Conservation (phyloP, 2,797 vertebrate genomes). For the Liparis tanakae region DNA sequence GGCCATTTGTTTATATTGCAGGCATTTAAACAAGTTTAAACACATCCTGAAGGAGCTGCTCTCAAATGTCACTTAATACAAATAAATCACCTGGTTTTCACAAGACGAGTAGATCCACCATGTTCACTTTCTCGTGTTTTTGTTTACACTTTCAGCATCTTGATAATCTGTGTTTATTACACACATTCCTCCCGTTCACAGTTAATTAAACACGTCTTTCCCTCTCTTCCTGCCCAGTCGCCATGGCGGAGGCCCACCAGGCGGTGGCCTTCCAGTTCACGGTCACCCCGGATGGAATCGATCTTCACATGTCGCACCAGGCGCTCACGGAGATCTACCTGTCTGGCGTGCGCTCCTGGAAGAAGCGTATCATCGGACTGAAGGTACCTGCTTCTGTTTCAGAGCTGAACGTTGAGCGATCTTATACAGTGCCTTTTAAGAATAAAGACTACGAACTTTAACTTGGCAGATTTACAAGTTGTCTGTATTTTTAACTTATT, state of each 20-base stretch:
- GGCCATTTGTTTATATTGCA: neutral
- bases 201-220: neutral
- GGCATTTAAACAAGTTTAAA: neutral
- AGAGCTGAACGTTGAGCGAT: neutral
- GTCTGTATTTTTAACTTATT: neutral
- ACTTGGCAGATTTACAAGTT: too few relatives aligned
- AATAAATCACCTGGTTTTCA: neutral
- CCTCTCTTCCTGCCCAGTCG: constrained; percentile 32
- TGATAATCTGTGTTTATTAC: neutral
- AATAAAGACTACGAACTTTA: neutral
- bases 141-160: neutral
- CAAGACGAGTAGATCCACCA: neutral
- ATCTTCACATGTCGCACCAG: constrained; percentile 85
- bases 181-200: neutral
- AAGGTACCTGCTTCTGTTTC: constrained; percentile 71
- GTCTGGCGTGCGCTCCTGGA: constrained; percentile 85
- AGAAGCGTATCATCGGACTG: constrained; percentile 80
- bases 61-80: neutral
- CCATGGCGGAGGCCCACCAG: constrained; percentile 88
- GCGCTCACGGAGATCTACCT: constrained; percentile 86
- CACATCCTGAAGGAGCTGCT: neutral
- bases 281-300: constrained; percentile 83
- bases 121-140: neutral
- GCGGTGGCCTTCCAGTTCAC: constrained; percentile 89
- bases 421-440: neutral